Evolutionary conservation across 2,888 invertebrate genomes (phyloP).

Genomic region (Xestia rhomboidea): DNA sequence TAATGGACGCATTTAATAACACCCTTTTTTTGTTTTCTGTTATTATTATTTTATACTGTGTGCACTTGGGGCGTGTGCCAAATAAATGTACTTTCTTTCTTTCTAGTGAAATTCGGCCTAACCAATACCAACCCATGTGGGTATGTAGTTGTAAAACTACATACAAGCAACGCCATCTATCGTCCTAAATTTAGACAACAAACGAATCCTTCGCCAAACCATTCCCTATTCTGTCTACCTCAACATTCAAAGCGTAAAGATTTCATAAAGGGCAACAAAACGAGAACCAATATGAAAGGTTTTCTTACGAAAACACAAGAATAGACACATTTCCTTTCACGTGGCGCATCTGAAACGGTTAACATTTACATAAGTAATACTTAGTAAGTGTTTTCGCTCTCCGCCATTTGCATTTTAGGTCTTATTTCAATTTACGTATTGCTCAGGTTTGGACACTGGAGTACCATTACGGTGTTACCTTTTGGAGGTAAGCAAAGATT

Average conservation of each 20-base stretch:
- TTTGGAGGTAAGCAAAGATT: slow-evolving; percentile 33
- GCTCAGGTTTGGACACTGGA: slow-evolving; percentile 23
- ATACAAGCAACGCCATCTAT: slow-evolving; percentile 43
- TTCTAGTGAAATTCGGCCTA: background rate
- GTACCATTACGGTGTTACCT: slow-evolving; percentile 29
- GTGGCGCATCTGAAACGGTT: slow-evolving; percentile 41
- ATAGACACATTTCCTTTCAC: slow-evolving; percentile 29
- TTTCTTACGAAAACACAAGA: slow-evolving; percentile 34
- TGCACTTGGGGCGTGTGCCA: too few relatives aligned
- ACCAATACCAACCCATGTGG: too few relatives aligned
- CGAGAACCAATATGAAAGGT: slow-evolving; percentile 29
- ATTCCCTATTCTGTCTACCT: background rate
- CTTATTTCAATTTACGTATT: slow-evolving; percentile 43
- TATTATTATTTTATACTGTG: too few relatives aligned
- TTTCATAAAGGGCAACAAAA: slow-evolving; percentile 12
- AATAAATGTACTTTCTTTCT: too few relatives aligned
- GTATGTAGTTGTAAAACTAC: too few relatives aligned
- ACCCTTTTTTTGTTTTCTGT: too few relatives aligned
- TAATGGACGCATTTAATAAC: too few relatives aligned
- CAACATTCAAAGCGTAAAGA: background rate
- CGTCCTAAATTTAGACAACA: background rate
- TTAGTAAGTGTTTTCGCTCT: slow-evolving; percentile 56
- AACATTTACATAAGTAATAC: slow-evolving; percentile 66
- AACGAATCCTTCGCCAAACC: background rate
- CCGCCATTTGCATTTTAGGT: slow-evolving; percentile 58